Evolutionary conservation across 2,113 vertebrate genomes (phyloP).

Genomic region (Craseonycteris thonglongyai): DNA sequence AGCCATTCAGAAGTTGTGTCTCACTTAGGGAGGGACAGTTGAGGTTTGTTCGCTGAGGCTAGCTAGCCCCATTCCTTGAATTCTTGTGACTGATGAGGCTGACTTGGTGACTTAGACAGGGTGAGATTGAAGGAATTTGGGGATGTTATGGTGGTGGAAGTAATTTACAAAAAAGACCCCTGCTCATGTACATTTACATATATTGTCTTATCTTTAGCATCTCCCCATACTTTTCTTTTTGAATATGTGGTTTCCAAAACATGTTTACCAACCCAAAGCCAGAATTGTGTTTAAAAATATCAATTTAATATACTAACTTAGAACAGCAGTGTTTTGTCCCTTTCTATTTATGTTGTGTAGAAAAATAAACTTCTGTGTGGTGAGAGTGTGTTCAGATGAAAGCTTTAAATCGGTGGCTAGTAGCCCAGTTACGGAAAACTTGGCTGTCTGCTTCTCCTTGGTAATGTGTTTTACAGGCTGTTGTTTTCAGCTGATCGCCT

Average conservation of each 20-base stretch:
- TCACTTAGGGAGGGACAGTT: not conserved
- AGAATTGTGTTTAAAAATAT: conserved; percentile 50
- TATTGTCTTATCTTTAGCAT: conserved; percentile 46
- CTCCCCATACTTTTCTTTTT: not conserved
- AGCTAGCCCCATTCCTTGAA: conserved; percentile 58
- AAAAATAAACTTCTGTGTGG: conserved; percentile 60
- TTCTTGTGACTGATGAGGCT: conserved; percentile 27
- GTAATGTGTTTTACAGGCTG: conserved; percentile 50
- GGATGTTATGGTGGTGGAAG: not conserved
- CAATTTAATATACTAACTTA: conserved; percentile 60
- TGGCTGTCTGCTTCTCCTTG: conserved; percentile 62
- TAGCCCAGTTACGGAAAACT: conserved; percentile 62
- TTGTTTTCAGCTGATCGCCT: conserved; percentile 66
- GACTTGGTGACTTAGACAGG: not conserved
- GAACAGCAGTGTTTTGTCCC: conserved; percentile 44
- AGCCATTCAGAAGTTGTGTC: not conserved
- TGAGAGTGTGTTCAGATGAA: conserved; percentile 42
- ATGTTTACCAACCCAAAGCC: conserved; percentile 52
- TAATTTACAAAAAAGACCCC: not conserved
- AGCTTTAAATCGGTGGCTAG: conserved; percentile 69
- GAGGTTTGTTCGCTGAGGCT: not conserved
- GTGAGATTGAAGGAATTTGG: conserved; percentile 30
- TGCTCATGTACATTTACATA: conserved; percentile 15
- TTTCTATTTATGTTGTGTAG: conserved; percentile 60
- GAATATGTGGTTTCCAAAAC: conserved; percentile 37